Evolutionary conservation across 2,113 vertebrate genomes (phyloP), one percentile per base, ranked within the genome.

Genomic region (Ceyx cyanopectus): DNA sequence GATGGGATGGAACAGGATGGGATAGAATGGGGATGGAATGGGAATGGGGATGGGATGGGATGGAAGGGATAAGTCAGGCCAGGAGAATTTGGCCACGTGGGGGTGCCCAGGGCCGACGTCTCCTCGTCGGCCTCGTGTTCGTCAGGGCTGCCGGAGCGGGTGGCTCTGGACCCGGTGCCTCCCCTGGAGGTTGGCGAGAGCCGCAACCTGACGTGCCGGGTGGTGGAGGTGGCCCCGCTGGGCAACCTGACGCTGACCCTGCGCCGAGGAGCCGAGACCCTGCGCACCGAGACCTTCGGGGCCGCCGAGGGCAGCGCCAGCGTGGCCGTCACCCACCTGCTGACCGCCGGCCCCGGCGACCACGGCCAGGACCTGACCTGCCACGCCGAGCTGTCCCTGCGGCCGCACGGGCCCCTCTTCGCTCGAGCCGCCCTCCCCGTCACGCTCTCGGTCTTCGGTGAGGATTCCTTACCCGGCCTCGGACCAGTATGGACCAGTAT

Each of bases 331-430:
- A 21, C 22, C 3, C 81, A 90, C 29, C 23, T 73, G 23, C 60
- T 90, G 27, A 85, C 57, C 13, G 81, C 19, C 15, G 9, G 74
- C 14, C 81, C 67, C 1, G 89, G 67, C 0, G 93, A 94, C 85
- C 72, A 94, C 26, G 89, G 93, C 1, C 89, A 92, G 77, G 30
- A 63, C 0, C 77, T 94, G 26, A 69, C 85, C 1, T 94, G 89
- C 45, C 93, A 94, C 20, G 77, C 89, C 12, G 93, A 94, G 86
- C 89, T 94, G 22, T 92, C 93, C 7, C 93, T 94, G 45, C 7
- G 81, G 5, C 93, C 93, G 0, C 85, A 92, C 24, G 93, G 85
- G 46, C 93, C 86, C 1, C 93, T 89, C 45, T 94, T 94, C 6
- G 81, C 89, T 56, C 67, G 72, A 1, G 93, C 85, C 3, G 89